Percentiles rank a stretch among this genome's conserved stretches.
Evolutionary conservation across 2,113 vertebrate species (phyloP).

Genomic region (Lamprotornis superbus): DNA sequence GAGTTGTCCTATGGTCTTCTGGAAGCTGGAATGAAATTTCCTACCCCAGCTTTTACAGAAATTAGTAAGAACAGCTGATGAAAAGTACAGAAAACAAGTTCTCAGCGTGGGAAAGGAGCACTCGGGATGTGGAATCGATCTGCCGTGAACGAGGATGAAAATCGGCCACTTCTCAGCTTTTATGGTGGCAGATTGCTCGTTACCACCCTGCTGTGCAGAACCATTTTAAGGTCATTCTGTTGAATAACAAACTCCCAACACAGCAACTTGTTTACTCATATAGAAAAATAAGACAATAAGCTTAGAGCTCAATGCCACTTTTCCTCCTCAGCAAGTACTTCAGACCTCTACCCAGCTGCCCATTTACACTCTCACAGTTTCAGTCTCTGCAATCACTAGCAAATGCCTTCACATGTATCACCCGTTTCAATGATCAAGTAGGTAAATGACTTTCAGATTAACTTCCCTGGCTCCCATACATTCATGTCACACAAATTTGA

Average conservation of each 20-base stretch:
- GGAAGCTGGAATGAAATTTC: background rate
- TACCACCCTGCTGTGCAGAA: background rate
- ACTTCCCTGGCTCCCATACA: background rate
- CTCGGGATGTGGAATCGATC: accelerated
- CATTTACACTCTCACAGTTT: background rate
- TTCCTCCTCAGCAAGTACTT: background rate
- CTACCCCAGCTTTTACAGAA: background rate
- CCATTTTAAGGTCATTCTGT: background rate
- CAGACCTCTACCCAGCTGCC: background rate
- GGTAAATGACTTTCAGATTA: background rate
- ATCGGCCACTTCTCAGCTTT: background rate
- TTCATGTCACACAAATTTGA: background rate
- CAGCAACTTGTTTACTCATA: accelerated
- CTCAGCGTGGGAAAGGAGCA: background rate
- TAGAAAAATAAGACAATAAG: background rate
- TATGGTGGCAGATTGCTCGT: background rate
- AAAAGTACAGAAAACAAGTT: background rate
- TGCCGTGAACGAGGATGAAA: accelerated
- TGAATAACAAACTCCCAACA: background rate
- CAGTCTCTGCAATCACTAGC: background rate
- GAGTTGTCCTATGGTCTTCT: accelerated
- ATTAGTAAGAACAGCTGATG: background rate
- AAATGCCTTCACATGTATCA: background rate
- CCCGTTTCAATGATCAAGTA: background rate
- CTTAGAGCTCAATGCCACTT: background rate